A percentile compares a stretch with the other conserved stretches of the same genome.
These are phyloP conservation scores for Arvicanthis niloticus DNA, from an alignment of 2,113 vertebrate genomes.

Conservation along the genomic window DNA sequence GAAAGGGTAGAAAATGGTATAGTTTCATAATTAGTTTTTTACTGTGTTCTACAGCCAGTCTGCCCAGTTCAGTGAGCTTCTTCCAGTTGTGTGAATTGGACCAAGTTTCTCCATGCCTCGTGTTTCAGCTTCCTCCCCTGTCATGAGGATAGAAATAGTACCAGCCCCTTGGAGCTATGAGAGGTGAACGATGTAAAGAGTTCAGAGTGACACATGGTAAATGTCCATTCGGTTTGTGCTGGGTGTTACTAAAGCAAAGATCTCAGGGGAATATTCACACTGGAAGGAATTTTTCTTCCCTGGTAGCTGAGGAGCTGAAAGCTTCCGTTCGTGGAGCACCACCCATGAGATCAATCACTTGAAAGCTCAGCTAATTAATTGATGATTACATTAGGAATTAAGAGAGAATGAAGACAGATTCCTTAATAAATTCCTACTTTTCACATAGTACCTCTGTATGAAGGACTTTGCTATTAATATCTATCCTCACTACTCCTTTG, in stretches of 20 bases:
- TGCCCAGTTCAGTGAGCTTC: background rate
- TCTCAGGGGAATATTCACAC: background rate
- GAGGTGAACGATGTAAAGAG: background rate
- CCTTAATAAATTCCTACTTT: constrained; percentile 35
- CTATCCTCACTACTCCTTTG: constrained; percentile 10
- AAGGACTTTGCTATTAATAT: constrained; percentile 17
- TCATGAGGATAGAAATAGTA: background rate
- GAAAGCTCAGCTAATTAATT: constrained; percentile 53
- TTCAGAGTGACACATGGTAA: background rate
- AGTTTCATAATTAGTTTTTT: background rate
- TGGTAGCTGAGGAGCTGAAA: constrained; percentile 1
- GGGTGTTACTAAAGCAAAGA: constrained; percentile 4
- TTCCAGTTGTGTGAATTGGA: background rate
- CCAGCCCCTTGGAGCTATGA: background rate
- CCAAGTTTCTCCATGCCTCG: background rate
- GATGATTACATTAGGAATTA: constrained; percentile 35
- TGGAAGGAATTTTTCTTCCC: constrained; percentile 38
- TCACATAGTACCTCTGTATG: background rate
- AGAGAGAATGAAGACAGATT: constrained; percentile 26
- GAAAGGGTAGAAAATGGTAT: background rate
- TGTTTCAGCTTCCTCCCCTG: background rate
- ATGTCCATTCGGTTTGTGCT: background rate
- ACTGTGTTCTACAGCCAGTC: background rate
- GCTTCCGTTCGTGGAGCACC: constrained; percentile 5
- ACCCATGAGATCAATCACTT: constrained; percentile 44